Evolutionary conservation across 2,797 vertebrate species (phyloP).

Genomic region (Syngnathus rostellatus): DNA sequence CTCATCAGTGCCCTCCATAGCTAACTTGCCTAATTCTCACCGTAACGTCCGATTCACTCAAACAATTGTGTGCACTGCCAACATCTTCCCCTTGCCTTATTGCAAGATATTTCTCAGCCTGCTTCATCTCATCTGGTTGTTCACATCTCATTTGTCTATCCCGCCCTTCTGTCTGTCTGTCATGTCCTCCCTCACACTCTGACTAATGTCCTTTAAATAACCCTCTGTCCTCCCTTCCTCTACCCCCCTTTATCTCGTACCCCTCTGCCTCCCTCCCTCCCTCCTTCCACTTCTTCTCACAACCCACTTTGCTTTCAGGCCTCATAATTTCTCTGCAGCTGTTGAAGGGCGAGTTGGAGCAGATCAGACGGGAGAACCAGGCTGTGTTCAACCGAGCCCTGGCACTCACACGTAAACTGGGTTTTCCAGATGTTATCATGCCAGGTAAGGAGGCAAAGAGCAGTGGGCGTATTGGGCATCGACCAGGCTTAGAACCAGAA

Average conservation of each 20-base stretch:
- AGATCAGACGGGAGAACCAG: slow-evolving; percentile 92
- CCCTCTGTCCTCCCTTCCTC: slow-evolving; percentile 29
- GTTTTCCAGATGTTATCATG: slow-evolving; percentile 98
- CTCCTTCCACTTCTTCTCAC: slow-evolving; percentile 14
- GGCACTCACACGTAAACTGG: slow-evolving; percentile 92
- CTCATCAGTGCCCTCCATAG: background rate
- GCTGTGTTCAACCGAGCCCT: slow-evolving; percentile 91
- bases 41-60: slow-evolving; percentile 35
- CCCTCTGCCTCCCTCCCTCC: slow-evolving; percentile 20
- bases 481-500: slow-evolving; percentile 22
- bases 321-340: slow-evolving; percentile 95
- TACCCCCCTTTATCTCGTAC: slow-evolving; percentile 12
- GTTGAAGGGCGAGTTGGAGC: slow-evolving; percentile 92
- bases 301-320: slow-evolving; percentile 61
- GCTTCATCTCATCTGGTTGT: slow-evolving; percentile 21
- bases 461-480: slow-evolving; percentile 15
- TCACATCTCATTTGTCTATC: background rate
- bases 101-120: slow-evolving; percentile 22
- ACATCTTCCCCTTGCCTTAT: slow-evolving; percentile 22
- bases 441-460: slow-evolving; percentile 77
- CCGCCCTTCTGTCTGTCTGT: slow-evolving; percentile 2
- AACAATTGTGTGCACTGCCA: slow-evolving; percentile 27
- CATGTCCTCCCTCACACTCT: slow-evolving; percentile 49
- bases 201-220: slow-evolving; percentile 63
- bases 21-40: slow-evolving; percentile 18